phyloP scores from a whole-genome alignment of 2,888 invertebrate species.

The Achlya flavicornis region DNA sequence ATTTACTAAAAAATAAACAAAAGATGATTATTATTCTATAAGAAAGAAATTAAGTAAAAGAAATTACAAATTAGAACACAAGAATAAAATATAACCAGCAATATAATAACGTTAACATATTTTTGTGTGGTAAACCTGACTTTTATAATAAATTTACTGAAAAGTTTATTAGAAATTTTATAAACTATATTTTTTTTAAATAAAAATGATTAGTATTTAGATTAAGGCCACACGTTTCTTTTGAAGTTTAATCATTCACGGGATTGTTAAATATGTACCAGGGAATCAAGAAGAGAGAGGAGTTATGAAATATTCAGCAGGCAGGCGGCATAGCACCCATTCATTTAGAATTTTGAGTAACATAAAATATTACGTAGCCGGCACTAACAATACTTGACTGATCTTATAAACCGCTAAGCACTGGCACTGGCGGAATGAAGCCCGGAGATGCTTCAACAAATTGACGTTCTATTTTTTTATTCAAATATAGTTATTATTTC shows the following conservation, averaged over 20 bases:
- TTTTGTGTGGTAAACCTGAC: too few relatives aligned
- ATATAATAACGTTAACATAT: too few relatives aligned
- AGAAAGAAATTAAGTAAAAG: too few relatives aligned
- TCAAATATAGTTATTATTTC: not conserved
- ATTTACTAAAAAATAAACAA: too few relatives aligned
- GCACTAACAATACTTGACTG: conserved; percentile 3
- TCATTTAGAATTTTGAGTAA: conserved; percentile 20
- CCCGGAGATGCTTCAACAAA: not conserved
- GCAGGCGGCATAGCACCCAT: conserved; percentile 23
- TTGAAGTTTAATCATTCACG: conserved; percentile 37
- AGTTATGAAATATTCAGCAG: conserved; percentile 55
- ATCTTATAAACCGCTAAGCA: not conserved
- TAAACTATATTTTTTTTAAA: too few relatives aligned
- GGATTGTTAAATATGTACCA: conserved; percentile 56
- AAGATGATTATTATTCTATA: too few relatives aligned
- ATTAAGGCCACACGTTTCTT: conserved; percentile 18
- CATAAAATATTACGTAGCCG: conserved; percentile 31
- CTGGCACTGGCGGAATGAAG: not conserved
- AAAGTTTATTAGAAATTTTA: too few relatives aligned
- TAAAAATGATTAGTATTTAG: not conserved
- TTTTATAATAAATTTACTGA: too few relatives aligned
- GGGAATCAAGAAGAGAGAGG: conserved; percentile 49
- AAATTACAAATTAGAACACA: too few relatives aligned
- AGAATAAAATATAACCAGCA: too few relatives aligned
- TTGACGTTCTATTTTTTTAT: not conserved